Conservation (phyloP, 2,888 invertebrate genomes). For the Bruchidius siliquastri region DNA sequence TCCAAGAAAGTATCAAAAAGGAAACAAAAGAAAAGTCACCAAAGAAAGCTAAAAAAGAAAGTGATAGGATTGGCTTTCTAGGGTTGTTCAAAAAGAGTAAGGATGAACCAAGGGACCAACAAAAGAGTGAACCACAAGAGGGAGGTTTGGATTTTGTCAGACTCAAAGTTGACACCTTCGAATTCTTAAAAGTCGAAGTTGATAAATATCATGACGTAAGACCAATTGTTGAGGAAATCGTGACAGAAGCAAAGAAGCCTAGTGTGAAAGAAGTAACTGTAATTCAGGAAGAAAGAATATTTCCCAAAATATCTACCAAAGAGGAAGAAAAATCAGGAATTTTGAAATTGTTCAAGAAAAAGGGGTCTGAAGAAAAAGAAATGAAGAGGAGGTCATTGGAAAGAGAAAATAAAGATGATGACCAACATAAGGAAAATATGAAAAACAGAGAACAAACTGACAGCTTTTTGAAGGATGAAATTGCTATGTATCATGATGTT, state of each 20-base stretch:
- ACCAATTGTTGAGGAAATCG: background rate
- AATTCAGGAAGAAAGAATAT: background rate
- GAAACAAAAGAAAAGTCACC: background rate
- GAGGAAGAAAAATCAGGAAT: background rate
- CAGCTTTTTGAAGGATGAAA: slow-evolving; percentile 23
- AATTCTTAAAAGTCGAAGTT: background rate
- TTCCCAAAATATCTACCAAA: background rate
- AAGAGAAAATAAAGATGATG: background rate
- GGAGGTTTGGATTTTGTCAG: background rate
- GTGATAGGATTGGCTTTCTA: background rate
- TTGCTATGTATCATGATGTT: slow-evolving; percentile 24
- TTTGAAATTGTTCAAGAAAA: background rate
- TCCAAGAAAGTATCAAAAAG: background rate
- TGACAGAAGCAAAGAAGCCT: background rate
- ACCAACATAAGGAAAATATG: slow-evolving; percentile 8
- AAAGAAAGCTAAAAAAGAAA: background rate
- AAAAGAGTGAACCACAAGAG: background rate
- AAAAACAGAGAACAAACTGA: slow-evolving; percentile 9
- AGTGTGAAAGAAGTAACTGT: background rate
- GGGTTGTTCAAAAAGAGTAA: background rate
- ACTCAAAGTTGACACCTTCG: background rate
- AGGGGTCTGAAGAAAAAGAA: background rate
- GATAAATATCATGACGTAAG: background rate
- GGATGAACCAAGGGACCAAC: background rate
- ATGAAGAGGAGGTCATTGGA: background rate